A percentile compares a stretch with the other conserved stretches of the same genome.
Conservation (phyloP, 2,797 vertebrate species). For the Pangasius krempfi region DNA sequence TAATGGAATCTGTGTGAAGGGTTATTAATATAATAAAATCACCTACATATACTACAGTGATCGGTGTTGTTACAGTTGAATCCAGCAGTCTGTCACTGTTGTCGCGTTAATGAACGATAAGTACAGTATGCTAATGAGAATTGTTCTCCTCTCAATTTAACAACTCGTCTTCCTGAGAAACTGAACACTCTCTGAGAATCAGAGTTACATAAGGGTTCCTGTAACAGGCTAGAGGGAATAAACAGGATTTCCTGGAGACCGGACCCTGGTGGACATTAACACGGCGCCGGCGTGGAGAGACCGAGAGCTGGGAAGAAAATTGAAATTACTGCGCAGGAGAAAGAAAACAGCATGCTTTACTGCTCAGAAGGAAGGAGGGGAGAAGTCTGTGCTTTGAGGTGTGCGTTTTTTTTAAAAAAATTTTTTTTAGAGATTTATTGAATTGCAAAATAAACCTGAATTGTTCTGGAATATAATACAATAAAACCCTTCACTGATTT, state of each 20-base stretch:
- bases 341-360: constrained; percentile 2
- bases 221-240: constrained; percentile 10
- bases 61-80: neutral
- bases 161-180: neutral
- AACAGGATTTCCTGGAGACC: neutral
- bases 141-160: neutral
- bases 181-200: neutral
- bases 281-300: neutral
- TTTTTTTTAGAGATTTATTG: no score
- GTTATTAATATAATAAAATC: neutral
- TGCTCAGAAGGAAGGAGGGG: neutral
- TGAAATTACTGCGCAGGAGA: constrained; percentile 19
- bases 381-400: neutral
- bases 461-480: no score
- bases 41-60: neutral
- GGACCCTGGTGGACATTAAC: neutral
- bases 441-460: no score
- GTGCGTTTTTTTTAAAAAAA: no score
- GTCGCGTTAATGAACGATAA: neutral
- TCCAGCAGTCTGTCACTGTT: neutral
- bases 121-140: neutral
- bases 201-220: neutral
- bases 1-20: neutral
- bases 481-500: no score
- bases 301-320: constrained; percentile 14